These are phyloP conservation scores for Aplysina aerophoba DNA, from an alignment of 37 sponge, comb jelly and placozoan species.

Conservation along the genomic window DNA sequence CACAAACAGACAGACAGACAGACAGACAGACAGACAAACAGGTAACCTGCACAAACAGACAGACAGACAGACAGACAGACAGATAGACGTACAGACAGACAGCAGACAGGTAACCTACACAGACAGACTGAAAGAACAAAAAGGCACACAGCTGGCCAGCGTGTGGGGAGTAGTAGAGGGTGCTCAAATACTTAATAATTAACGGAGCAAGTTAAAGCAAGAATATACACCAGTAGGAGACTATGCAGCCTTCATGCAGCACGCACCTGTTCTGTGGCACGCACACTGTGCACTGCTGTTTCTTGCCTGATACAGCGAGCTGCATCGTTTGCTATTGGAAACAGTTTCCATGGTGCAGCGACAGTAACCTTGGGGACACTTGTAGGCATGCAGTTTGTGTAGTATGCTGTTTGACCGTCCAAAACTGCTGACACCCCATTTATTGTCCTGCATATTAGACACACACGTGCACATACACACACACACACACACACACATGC, in stretches of 20 bases:
- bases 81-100: neutral
- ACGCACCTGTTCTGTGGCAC: conserved; percentile 11
- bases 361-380: conserved; percentile 37
- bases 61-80: conserved; percentile 16
- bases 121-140: neutral
- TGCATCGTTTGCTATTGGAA: neutral
- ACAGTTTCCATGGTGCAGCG: neutral
- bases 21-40: conserved; percentile 41
- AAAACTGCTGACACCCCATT: no score
- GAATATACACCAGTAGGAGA: no score
- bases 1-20: conserved; percentile 47
- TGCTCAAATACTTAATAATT: no score
- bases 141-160: neutral
- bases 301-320: neutral
- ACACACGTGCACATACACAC: conserved; percentile 7
- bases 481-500: conserved; percentile 23
- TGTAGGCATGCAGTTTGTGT: no score
- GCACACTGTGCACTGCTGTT: conserved; percentile 16
- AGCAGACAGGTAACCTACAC: neutral
- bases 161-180: neutral
- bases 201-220: no score
- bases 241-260: no score
- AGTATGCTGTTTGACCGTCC: no score
- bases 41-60: neutral
- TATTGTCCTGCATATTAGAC: neutral